phyloP scores from a whole-genome alignment of 2,888 invertebrate genomes.

The Xanthorhoe spadicearia region DNA sequence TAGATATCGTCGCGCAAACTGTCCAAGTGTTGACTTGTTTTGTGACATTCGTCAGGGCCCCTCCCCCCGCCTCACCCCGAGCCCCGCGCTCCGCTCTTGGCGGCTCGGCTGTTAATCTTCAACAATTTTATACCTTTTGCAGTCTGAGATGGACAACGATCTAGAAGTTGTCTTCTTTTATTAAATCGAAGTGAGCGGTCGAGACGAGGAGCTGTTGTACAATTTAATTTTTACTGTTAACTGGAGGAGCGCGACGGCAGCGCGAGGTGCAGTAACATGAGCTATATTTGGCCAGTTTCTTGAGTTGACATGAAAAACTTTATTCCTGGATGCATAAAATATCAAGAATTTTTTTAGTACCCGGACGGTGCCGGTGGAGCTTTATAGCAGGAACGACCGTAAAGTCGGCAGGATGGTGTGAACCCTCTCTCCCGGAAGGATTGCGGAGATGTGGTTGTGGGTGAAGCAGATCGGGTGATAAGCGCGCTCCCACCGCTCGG shows the following conservation, averaged over 20 bases:
- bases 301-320: background rate
- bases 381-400: constrained; percentile 6
- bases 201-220: background rate
- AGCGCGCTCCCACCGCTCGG: too few species aligned
- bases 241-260: too few species aligned
- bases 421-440: background rate
- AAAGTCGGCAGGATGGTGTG: background rate
- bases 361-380: background rate
- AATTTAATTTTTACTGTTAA: too few species aligned
- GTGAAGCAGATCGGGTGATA: background rate
- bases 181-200: background rate
- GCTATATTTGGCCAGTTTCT: background rate
- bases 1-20: constrained; percentile 16
- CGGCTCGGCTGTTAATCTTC: background rate
- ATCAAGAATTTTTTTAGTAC: background rate
- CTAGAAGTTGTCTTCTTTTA: background rate
- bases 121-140: background rate
- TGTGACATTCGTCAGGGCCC: constrained; percentile 3
- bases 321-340: constrained; percentile 3
- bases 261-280: background rate
- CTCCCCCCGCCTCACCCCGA: background rate
- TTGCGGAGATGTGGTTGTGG: background rate
- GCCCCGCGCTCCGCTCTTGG: background rate
- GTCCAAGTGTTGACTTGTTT: constrained; percentile 22
- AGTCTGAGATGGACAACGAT: background rate